These are phyloP conservation scores for Stegana nigrithorax DNA, from an alignment of 2,888 invertebrate genomes.

Conservation along the genomic window DNA sequence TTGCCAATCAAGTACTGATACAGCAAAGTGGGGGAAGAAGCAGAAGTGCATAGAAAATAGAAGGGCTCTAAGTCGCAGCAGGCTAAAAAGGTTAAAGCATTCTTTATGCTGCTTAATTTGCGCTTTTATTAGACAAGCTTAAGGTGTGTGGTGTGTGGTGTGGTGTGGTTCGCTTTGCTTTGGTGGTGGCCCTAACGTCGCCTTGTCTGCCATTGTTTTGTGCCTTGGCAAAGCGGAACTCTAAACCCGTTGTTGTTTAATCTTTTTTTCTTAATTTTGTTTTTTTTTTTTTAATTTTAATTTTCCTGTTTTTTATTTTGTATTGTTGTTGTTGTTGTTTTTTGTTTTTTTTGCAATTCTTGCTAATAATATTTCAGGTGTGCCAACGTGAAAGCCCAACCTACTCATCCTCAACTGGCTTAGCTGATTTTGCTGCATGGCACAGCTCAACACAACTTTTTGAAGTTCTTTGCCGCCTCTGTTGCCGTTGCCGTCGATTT, in stretches of 20 bases:
- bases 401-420: conserved; percentile 28
- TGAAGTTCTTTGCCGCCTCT: neutral
- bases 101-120: conserved; percentile 1
- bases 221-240: neutral
- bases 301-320: too few species aligned
- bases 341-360: too few species aligned
- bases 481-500: too few species aligned
- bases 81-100: conserved; percentile 6
- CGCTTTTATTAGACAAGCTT: conserved; percentile 7
- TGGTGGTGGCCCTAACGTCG: too few species aligned
- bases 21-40: too few species aligned
- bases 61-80: neutral
- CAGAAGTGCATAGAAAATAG: too few species aligned
- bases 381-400: conserved; percentile 61
- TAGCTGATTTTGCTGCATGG: too few species aligned
- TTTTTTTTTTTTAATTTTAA: too few species aligned
- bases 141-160: neutral
- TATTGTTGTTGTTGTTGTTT: too few species aligned
- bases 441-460: neutral
- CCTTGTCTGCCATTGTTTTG: neutral
- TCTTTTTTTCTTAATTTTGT: too few species aligned
- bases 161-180: neutral
- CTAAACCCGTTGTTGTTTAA: too few species aligned
- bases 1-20: conserved; percentile 14
- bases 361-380: conserved; percentile 43